Evolutionary conservation across 2,888 invertebrate species (phyloP).

Genomic region (Myathropa florea): DNA sequence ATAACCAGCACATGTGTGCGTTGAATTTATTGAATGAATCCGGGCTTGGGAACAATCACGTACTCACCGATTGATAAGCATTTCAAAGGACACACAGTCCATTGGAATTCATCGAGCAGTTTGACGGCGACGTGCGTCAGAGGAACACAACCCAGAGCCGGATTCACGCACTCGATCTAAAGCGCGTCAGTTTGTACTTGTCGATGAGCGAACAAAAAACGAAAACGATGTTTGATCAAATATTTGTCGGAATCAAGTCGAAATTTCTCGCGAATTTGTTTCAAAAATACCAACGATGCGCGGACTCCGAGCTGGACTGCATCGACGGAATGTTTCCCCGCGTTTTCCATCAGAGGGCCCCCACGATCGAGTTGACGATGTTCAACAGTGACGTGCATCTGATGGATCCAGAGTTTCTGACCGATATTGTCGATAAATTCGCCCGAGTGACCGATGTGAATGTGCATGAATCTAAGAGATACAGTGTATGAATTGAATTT

Average conservation of each 20-base stretch:
- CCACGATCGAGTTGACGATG: conserved; percentile 73
- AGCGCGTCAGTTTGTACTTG: background rate
- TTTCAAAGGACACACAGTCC: conserved; percentile 54
- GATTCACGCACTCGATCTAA: background rate
- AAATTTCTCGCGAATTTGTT: conserved; percentile 65
- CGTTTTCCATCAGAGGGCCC: conserved; percentile 72
- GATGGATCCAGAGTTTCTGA: conserved; percentile 80
- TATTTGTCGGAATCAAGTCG: conserved; percentile 62
- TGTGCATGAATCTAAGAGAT: conserved; percentile 78
- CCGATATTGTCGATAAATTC: conserved; percentile 83
- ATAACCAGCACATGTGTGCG: conserved; percentile 40
- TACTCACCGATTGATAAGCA: conserved; percentile 60
- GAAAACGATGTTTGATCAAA: conserved; percentile 71
- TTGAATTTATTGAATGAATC: conserved; percentile 43
- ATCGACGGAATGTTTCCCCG: conserved; percentile 75
- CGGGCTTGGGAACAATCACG: conserved; percentile 41
- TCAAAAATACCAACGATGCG: conserved; percentile 67
- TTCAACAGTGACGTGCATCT: conserved; percentile 70
- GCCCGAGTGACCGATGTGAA: conserved; percentile 82
- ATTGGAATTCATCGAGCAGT: conserved; percentile 40
- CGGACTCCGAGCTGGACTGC: conserved; percentile 71
- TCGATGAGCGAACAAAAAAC: background rate
- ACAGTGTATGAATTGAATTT: conserved; percentile 70
- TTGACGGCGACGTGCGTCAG: conserved; percentile 34
- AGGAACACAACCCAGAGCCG: conserved; percentile 16